A percentile compares a stretch with the other conserved stretches of the same genome.
phyloP scores from a whole-genome alignment of 2,888 invertebrate genomes.

The Cheilosia vernalis region DNA sequence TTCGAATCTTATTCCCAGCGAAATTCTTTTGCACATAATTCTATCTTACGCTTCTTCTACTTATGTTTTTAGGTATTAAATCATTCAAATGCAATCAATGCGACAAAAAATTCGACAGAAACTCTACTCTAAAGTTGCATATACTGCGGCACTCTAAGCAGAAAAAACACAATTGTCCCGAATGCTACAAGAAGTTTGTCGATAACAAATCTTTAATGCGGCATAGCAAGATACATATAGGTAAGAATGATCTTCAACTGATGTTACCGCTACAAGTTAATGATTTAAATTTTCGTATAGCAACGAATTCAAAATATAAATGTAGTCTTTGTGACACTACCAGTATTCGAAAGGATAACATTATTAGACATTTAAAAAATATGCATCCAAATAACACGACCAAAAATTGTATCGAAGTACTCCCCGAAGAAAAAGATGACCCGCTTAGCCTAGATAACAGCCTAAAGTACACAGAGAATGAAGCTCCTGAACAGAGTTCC shows the following conservation, averaged over 20 bases:
- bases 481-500: conserved; percentile 41
- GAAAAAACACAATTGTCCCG: conserved; percentile 86
- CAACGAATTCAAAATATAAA: conserved; percentile 88
- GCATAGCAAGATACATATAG: conserved; percentile 88
- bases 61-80: conserved; percentile 78
- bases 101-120: conserved; percentile 86
- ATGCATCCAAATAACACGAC: conserved; percentile 86
- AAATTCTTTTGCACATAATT: neutral
- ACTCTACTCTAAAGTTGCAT: conserved; percentile 86
- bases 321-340: conserved; percentile 89
- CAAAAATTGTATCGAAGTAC: conserved; percentile 76
- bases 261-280: neutral
- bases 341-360: conserved; percentile 91
- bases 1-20: too few species aligned
- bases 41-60: neutral
- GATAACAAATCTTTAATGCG: conserved; percentile 88
- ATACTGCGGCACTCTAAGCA: conserved; percentile 84
- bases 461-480: conserved; percentile 13
- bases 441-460: neutral
- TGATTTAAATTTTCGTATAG: conserved; percentile 65
- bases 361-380: conserved; percentile 90
- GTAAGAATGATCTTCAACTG: conserved; percentile 81
- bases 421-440: conserved; percentile 27
- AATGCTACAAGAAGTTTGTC: conserved; percentile 88
- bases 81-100: conserved; percentile 86